phyloP scores from a whole-genome alignment of 2,888 invertebrate genomes.

The Harpalus rufipes region DNA sequence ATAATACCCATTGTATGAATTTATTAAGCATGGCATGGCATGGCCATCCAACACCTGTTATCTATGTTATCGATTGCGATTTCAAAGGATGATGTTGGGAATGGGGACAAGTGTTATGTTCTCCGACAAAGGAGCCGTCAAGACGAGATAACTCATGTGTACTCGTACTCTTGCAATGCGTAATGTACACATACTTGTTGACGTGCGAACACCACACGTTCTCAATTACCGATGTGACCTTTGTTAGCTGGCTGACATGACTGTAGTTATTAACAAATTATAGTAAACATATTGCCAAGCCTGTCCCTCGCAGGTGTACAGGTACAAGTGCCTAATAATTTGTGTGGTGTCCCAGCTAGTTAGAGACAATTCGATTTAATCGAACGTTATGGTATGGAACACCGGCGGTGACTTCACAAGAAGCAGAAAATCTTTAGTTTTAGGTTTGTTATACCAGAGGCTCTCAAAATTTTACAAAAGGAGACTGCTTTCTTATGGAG shows the following conservation, averaged over 20 bases:
- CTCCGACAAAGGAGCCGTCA: conserved; percentile 43
- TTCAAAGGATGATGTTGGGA: conserved; percentile 27
- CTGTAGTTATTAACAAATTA: conserved; percentile 3
- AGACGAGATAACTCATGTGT: conserved; percentile 16
- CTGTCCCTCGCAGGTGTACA: conserved; percentile 7
- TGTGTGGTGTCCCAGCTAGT: conserved; percentile 28
- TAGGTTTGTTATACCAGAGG: not conserved
- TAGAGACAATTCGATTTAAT: conserved; percentile 55
- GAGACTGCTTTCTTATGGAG: not conserved
- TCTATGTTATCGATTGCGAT: conserved; percentile 18
- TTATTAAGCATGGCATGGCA: too few species aligned
- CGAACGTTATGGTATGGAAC: not conserved
- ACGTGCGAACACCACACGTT: conserved; percentile 35
- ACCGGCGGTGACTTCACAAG: conserved; percentile 39
- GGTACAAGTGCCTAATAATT: conserved; percentile 40
- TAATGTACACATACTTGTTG: conserved; percentile 15
- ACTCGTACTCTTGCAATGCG: conserved; percentile 8
- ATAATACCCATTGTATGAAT: too few species aligned
- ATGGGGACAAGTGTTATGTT: conserved; percentile 25
- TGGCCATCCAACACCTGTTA: not conserved
- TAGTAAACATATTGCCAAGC: not conserved
- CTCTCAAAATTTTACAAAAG: conserved; percentile 15
- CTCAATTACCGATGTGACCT: conserved; percentile 29
- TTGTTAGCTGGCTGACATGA: conserved; percentile 27
- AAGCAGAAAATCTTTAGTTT: conserved; percentile 16